Evolutionary conservation across 2,113 vertebrate species (phyloP), one percentile per base, ranked within the genome.

Genomic region (Melanotaenia duboulayi): DNA sequence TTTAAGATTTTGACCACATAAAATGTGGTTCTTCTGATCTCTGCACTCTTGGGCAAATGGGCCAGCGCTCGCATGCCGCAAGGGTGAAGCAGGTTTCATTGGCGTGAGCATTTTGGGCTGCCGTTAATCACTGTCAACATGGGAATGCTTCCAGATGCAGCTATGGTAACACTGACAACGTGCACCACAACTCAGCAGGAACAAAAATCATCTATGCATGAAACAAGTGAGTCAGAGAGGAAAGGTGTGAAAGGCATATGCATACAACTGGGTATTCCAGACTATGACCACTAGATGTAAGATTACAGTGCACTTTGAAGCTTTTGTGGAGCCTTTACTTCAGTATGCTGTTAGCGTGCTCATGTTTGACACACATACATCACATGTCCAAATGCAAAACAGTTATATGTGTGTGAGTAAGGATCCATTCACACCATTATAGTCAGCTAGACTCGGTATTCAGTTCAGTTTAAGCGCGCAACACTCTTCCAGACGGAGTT

Each of bases 81-180:
- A 11, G 46, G 52, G 55, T 35, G 39, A 84, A 74, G 57, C 57
- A 23, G 19, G 42, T 58, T 75, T 67, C 77, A 79, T 73, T 68
- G 78, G 82, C 74, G 65, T 50, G 60, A 78, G 28, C 13, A 11
- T 37, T 13, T 90, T 86, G 67, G 65, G 61, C 46, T 79, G 74
- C 70, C 82, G 88, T 71, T 86, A 85, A 83, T 89, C 71, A 69
- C 63, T 40, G 72, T 59, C 74, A 85, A 74, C 58, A 11, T 59
- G 20, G 65, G 72, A 89, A 83, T 44, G 64, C 65, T 84, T 91
- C 83, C 87, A 91, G 81, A 90, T 83, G 86, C 72, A 65, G 60
- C 24, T 48, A 61, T 42, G 28, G 57, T 68, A 20, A 70, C 32
- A 25, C 35, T 54, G 71, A 84, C 54, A 70, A 54, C 48, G 42